These are phyloP conservation scores for Charaxes varanes DNA, from an alignment of 1,140 invertebrate genomes.

Conservation along the genomic window DNA sequence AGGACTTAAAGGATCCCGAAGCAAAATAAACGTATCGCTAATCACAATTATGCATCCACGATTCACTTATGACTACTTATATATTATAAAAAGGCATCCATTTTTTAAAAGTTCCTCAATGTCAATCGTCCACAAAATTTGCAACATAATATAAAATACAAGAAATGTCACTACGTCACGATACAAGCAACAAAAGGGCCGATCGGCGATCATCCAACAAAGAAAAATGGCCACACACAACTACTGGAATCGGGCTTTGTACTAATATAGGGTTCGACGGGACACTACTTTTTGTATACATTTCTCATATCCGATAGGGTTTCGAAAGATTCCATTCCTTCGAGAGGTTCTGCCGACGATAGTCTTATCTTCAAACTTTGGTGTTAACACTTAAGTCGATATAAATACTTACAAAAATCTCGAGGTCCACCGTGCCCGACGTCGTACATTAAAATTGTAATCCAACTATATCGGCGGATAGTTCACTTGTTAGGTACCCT, in stretches of 20 bases:
- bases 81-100: slow-evolving; percentile 66
- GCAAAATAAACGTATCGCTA: slow-evolving; percentile 40
- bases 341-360: slow-evolving; percentile 17
- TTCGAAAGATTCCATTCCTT: slow-evolving; percentile 12
- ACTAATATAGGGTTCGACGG: slow-evolving; percentile 48
- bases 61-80: slow-evolving; percentile 63
- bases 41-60: slow-evolving; percentile 59
- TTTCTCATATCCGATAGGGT: slow-evolving; percentile 6
- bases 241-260: slow-evolving; percentile 55
- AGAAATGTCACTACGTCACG: slow-evolving; percentile 47
- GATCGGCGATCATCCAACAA: slow-evolving; percentile 41
- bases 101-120: slow-evolving; percentile 51
- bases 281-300: slow-evolving; percentile 35
- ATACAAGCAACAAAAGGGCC: slow-evolving; percentile 54
- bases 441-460: slow-evolving; percentile 7
- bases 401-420: slow-evolving; percentile 21
- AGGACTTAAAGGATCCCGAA: slow-evolving; percentile 25
- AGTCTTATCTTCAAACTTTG: slow-evolving; percentile 37
- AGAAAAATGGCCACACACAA: slow-evolving; percentile 39
- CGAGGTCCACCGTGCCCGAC: slow-evolving; percentile 10
- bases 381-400: slow-evolving; percentile 32
- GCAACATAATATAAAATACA: slow-evolving; percentile 47
- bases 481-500: slow-evolving; percentile 62
- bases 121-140: slow-evolving; percentile 33
- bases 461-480: slow-evolving; percentile 11